Evolutionary conservation across 1,140 invertebrate genomes (phyloP).

Genomic region (roundworm (Caenorhabditis elegans)): WBcel235 BX284606.5:7329501-7330000

Average conservation of each 20-base stretch:
- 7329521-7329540: neutral
- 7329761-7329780: neutral
- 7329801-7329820: neutral
- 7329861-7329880: neutral
- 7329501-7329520: too few relatives aligned
- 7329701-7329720: neutral
- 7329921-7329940: neutral
- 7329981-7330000: neutral
- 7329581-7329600: too few relatives aligned
- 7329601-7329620: too few relatives aligned
- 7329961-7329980: neutral
- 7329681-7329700: neutral
- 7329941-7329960: too few relatives aligned
- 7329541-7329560: neutral
- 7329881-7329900: slow-evolving; percentile 18
- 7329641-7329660: neutral
- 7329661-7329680: neutral
- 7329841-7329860: neutral
- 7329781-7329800: neutral
- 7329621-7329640: neutral
- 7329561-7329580: neutral
- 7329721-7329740: neutral
- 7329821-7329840: neutral
- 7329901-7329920: slow-evolving; percentile 4
- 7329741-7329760: neutral